phyloP scores from a whole-genome alignment of 2,113 vertebrate species.

The Lepidothrix coronata region DNA sequence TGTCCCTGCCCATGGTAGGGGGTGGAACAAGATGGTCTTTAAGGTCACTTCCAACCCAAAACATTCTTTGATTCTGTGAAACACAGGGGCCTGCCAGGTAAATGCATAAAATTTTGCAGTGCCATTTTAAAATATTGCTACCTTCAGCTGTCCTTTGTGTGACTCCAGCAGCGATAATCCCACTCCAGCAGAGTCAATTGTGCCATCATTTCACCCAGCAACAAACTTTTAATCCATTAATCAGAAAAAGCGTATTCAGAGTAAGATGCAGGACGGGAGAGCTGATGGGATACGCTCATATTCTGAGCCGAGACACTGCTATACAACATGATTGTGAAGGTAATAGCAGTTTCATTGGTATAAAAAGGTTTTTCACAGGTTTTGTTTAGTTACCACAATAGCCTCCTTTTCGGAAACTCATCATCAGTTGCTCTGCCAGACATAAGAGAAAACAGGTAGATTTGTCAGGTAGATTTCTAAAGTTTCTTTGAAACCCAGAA shows the following conservation, averaged over 20 bases:
- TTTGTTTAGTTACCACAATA: neutral
- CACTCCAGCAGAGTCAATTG: fast-evolving
- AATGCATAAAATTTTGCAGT: neutral
- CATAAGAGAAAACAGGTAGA: neutral
- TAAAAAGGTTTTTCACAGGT: neutral
- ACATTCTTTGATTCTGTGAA: neutral
- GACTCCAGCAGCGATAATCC: neutral
- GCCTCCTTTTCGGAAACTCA: neutral
- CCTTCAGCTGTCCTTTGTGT: neutral
- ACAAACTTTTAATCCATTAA: neutral
- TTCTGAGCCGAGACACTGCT: neutral
- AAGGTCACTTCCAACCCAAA: neutral
- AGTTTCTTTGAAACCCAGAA: neutral
- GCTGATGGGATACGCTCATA: fast-evolving
- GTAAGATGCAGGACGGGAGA: neutral
- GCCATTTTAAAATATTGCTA: neutral
- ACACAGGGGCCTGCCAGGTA: fast-evolving
- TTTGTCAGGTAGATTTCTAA: neutral
- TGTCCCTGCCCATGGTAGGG: neutral
- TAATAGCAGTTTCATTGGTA: neutral
- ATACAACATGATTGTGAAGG: fast-evolving
- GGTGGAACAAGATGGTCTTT: too few relatives aligned
- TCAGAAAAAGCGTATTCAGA: neutral
- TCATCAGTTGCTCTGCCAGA: fast-evolving
- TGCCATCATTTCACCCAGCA: neutral